phyloP scores from a whole-genome alignment of 2,113 vertebrate genomes.

The Cariama cristata region DNA sequence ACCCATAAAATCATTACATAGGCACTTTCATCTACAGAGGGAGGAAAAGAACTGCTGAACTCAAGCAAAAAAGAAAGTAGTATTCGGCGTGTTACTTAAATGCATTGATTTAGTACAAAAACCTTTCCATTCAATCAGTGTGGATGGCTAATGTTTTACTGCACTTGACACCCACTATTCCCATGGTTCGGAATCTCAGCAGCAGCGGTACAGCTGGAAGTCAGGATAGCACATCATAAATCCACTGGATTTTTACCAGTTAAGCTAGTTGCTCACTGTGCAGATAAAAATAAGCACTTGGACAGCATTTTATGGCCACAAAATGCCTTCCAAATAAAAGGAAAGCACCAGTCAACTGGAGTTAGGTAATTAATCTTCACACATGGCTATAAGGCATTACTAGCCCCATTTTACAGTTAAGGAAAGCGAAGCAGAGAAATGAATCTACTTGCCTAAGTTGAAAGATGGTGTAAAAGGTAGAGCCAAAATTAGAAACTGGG shows the following conservation, averaged over 20 bases:
- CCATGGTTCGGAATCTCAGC: conserved; percentile 43
- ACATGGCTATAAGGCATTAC: conserved; percentile 36
- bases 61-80: conserved; percentile 62
- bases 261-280: conserved; percentile 63
- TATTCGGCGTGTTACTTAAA: conserved; percentile 59
- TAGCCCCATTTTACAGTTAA: conserved; percentile 25
- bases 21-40: conserved; percentile 61
- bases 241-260: conserved; percentile 66
- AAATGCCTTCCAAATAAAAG: conserved; percentile 68
- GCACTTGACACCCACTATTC: conserved; percentile 67
- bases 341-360: conserved; percentile 48
- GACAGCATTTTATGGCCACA: conserved; percentile 56
- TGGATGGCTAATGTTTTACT: conserved; percentile 70
- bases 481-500: conserved; percentile 53
- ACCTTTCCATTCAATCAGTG: conserved; percentile 63
- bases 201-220: conserved; percentile 53
- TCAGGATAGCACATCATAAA: conserved; percentile 62
- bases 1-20: conserved; percentile 73
- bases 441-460: conserved; percentile 35
- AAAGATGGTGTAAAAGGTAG: conserved; percentile 37
- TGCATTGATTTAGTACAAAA: conserved; percentile 71
- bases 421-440: conserved; percentile 38
- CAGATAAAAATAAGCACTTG: conserved; percentile 59
- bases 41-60: conserved; percentile 69
- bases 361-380: conserved; percentile 61